Base-by-base conservation (phyloP, 2,888 invertebrate species). In the Merodon equestris region DNA sequence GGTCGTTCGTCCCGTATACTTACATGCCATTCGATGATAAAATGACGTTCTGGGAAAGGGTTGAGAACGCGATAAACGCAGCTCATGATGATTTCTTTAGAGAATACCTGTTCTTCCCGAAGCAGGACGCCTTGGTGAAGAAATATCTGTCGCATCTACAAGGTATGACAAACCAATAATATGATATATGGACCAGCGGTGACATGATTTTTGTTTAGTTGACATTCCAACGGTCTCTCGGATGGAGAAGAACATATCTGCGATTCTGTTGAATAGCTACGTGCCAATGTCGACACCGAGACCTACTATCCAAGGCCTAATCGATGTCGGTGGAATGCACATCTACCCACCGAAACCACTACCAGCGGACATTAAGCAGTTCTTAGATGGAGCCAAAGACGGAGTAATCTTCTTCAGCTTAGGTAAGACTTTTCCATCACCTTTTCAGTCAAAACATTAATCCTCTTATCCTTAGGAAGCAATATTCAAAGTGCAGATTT, bases 241-340 rank as follows among this genome's bases (percentile, higher is more conserved):
- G 60, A 83, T 91, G 82, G 90, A 91, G 74, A 88, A 86, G 40
- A 89, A 88, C 58, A 85, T 90, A 12, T 90, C 90, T 0, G 82
- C 90, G 3, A 86, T 90, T 38, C 81, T 92, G 53, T 82, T 90
- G 0, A 91, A 91, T 84, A 89, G 89, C 54, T 90, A 91, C 84
- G 86, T 88, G 38, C 88, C 89, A 1, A 79, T 91, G 40, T 88
- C 89, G 36, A 89, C 89, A 1, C 83, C 90, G 4, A 87, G 89
- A 51, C 90, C 91, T 7, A 84, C 86, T 0, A 86, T 89, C 1
- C 87, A 89, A 0, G 88, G 87, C 3, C 86, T 91, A 79, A 85
- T 91, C 9, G 89, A 91, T 51, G 89, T 92, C 5, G 92, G 90
- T 9, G 92, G 92, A 36, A 85, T 91, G 63, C 92, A 92, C 74